phyloP scores from a whole-genome alignment of 2,797 vertebrate species.

The Lepidocolaptes lacrymiger region DNA sequence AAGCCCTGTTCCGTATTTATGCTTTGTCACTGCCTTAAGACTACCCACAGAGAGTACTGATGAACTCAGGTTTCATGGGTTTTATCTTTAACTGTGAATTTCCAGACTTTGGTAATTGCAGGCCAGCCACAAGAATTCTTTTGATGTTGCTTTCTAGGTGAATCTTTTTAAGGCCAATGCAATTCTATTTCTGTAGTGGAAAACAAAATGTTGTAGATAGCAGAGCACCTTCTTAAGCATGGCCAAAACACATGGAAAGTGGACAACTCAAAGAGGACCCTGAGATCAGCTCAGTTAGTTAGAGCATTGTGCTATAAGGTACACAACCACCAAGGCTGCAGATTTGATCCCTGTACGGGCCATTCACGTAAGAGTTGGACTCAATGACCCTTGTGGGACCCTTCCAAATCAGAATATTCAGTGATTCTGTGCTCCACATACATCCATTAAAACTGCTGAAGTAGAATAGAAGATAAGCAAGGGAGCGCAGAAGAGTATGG shows the following conservation, averaged over 20 bases:
- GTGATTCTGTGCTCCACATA: background rate
- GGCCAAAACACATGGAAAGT: conserved; percentile 50
- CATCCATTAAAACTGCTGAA: conserved; percentile 49
- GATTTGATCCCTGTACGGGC: background rate
- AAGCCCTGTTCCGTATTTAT: background rate
- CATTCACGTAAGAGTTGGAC: background rate
- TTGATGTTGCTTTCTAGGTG: conserved; percentile 24
- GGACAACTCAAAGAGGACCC: background rate
- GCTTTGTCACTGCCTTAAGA: conserved; percentile 35
- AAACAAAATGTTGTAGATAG: conserved; percentile 23
- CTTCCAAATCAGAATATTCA: background rate
- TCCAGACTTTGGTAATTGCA: conserved; percentile 22
- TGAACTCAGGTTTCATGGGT: conserved; percentile 34
- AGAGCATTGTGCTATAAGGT: background rate
- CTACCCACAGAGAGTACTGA: conserved; percentile 3
- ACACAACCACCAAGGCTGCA: background rate
- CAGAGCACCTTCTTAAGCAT: conserved; percentile 16
- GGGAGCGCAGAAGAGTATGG: background rate
- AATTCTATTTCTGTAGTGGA: conserved; percentile 19
- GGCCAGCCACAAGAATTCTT: conserved; percentile 4
- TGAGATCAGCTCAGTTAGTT: background rate
- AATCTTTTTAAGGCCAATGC: conserved; percentile 37
- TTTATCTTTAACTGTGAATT: conserved; percentile 56
- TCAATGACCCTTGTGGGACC: background rate
- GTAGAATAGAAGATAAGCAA: conserved; percentile 31